Evolutionary conservation across 2,113 vertebrate genomes (phyloP).

Genomic region (Oxyura jamaicensis): DNA sequence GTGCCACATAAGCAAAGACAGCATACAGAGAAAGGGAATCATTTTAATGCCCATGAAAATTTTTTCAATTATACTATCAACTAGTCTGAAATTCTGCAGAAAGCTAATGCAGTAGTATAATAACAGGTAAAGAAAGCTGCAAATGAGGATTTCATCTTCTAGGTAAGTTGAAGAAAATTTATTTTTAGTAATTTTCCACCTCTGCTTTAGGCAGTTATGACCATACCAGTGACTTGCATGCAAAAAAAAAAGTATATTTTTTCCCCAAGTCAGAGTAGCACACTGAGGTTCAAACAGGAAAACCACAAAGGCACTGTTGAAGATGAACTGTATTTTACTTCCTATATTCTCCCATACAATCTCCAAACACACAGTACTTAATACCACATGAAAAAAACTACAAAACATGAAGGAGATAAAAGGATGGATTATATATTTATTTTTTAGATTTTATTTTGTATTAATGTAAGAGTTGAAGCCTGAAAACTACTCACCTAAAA

Average conservation of each 20-base stretch:
- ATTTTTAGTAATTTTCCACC: not conserved
- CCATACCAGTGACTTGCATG: not conserved
- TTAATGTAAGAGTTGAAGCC: not conserved
- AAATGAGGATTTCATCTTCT: not conserved
- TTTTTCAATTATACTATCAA: not conserved
- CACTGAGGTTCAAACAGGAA: slow-evolving; percentile 44
- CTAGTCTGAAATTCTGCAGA: not conserved
- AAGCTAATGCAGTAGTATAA: not conserved
- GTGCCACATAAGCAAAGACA: not conserved
- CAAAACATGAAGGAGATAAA: not conserved
- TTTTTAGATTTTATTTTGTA: not conserved
- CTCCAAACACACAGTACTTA: not conserved
- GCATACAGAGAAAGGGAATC: not conserved
- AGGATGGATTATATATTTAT: not conserved
- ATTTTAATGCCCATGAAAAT: not conserved
- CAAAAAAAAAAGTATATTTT: not conserved
- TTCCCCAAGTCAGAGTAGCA: not conserved
- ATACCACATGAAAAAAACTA: slow-evolving; percentile 19
- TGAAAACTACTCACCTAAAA: slow-evolving; percentile 84
- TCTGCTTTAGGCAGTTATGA: not conserved
- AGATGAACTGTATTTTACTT: slow-evolving; percentile 31
- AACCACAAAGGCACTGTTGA: slow-evolving; percentile 29
- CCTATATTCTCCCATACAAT: slow-evolving; percentile 12
- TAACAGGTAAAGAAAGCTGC: not conserved
- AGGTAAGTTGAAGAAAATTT: not conserved